These are phyloP conservation scores for Neomicropteryx cornuta DNA, from an alignment of 1,140 invertebrate genomes.

Conservation along the genomic window DNA sequence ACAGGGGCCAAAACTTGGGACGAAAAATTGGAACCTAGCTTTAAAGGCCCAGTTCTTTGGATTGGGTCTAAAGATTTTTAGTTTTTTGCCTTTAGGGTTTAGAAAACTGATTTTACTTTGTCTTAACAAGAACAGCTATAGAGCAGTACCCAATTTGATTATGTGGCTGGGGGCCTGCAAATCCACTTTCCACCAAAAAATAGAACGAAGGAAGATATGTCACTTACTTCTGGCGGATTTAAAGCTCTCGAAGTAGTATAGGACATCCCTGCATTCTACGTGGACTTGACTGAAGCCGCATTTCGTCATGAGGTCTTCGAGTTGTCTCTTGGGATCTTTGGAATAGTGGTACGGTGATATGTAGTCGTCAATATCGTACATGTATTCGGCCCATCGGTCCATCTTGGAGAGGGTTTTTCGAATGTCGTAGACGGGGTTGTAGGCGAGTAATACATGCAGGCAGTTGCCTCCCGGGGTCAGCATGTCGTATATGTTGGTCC, in stretches of 20 bases:
- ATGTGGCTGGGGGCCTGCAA: background rate
- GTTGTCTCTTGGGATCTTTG: constrained; percentile 45
- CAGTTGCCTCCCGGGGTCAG: constrained; percentile 54
- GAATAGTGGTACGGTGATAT: constrained; percentile 55
- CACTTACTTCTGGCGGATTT: constrained; percentile 45
- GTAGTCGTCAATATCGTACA: constrained; percentile 51
- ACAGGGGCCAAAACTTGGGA: too few species aligned
- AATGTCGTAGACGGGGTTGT: constrained; percentile 59
- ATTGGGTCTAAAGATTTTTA: too few species aligned
- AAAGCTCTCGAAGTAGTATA: constrained; percentile 50
- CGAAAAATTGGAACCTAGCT: too few species aligned
- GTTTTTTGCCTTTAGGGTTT: constrained; percentile 1
- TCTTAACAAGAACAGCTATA: background rate
- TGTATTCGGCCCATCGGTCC: constrained; percentile 51
- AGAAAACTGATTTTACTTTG: background rate
- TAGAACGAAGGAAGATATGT: background rate
- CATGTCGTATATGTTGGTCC: constrained; percentile 53
- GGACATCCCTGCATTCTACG: constrained; percentile 50
- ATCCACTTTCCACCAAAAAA: constrained; percentile 3
- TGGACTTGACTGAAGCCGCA: constrained; percentile 54
- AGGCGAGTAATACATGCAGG: constrained; percentile 56
- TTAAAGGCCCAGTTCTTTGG: too few species aligned
- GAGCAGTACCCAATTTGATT: background rate
- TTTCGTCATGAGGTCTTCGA: constrained; percentile 47
- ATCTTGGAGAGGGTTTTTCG: constrained; percentile 48